Percentiles rank a stretch among this genome's conserved stretches.
Evolutionary conservation across 2,797 vertebrate species (phyloP).

Genomic region (Amniataba percoides): DNA sequence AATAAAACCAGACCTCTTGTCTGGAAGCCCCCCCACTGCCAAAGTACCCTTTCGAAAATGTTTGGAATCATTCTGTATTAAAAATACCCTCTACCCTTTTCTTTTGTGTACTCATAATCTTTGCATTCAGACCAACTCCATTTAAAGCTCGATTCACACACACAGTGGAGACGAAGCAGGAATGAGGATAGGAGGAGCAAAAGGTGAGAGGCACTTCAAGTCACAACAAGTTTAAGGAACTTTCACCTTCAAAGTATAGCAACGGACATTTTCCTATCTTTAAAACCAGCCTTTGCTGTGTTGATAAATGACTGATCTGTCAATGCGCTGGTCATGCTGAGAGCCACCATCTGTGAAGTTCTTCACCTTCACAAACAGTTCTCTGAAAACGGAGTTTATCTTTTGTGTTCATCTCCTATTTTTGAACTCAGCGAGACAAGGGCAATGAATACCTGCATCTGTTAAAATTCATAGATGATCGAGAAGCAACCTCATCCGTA

Average conservation of each 20-base stretch:
- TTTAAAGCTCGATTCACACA: conserved; percentile 44
- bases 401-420: conserved; percentile 13
- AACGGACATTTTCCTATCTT: conserved; percentile 19
- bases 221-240: conserved; percentile 39
- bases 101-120: neutral
- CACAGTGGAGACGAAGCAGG: conserved; percentile 30
- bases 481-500: conserved; percentile 29
- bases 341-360: conserved; percentile 13
- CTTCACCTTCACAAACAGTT: conserved; percentile 3
- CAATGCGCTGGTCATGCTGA: conserved; percentile 10
- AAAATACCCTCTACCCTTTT: neutral
- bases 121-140: conserved; percentile 20
- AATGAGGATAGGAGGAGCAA: conserved; percentile 32
- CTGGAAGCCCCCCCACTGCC: neutral
- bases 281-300: conserved; percentile 30
- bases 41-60: conserved; percentile 8
- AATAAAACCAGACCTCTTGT: conserved; percentile 10
- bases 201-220: conserved; percentile 77
- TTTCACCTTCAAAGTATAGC: conserved; percentile 33
- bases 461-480: conserved; percentile 34
- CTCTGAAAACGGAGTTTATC: conserved; percentile 10
- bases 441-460: conserved; percentile 36
- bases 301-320: conserved; percentile 19
- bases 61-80: conserved; percentile 11
- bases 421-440: conserved; percentile 33